Evolutionary conservation across 2,888 invertebrate species (phyloP), one percentile per base, ranked within the genome.

Genomic region (Palloptera scutellata): DNA sequence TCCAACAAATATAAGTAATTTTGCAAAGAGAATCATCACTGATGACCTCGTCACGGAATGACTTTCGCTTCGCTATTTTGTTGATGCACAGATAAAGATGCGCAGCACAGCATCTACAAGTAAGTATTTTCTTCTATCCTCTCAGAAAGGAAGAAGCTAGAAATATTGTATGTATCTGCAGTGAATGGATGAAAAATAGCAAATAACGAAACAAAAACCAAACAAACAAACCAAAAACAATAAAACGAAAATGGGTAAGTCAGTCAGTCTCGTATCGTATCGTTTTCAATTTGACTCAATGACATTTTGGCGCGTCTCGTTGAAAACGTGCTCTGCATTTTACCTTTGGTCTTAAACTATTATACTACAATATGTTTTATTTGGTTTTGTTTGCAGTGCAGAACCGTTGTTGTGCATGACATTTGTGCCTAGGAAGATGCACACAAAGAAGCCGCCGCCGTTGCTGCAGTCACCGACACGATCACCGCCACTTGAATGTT

Each of bases 1-100:
- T 6, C 30, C 30, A 30, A 30, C 2, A 30, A 30, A 30, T 30
- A 30, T 30, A 30, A 30, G 6, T 30, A 30, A 30, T 30, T 30
- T 30, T 4, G 30, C 30, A 30, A 30, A 30, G 30, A 30, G 30
- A 30, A 30, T 30, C 30, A 2, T n/a, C 48, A 15, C 13, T 8
- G 48, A 78, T 80, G 81, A 80, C 80, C 81, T 81, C 80, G 80
- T 78, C 81, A 80, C 80, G 81, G 11, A 78, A 76, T 77, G 75
- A 78, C 79, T 80, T 81, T 80, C 78, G 73, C 68, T 73, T 66
- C n/a, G n/a, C n/a, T n/a, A n/a, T n/a, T 71, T 71, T 70, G 66
- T 66, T 66, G 69, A 70, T 48, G 48, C 15, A n/a, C 8, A 15
- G 48, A n/a, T 48, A 15, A 48, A 48, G 48, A 48, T 48, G 48